Conservation (phyloP, 92 coral and sea anemone species). For the Zoanthus sansibaricus region DNA sequence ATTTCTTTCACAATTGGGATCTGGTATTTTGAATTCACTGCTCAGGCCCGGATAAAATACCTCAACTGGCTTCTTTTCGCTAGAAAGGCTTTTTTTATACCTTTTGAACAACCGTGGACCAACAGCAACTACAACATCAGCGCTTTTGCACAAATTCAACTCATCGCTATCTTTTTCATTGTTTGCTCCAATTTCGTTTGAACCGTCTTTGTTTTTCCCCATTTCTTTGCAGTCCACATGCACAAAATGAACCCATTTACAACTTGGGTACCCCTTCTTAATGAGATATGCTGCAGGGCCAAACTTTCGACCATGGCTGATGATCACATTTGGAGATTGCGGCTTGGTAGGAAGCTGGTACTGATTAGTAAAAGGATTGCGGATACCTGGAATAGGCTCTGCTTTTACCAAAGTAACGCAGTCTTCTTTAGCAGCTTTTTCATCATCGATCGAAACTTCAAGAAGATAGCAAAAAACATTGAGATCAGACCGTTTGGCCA, state of each 20-base stretch:
- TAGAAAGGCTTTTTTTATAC: background rate
- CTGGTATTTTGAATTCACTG: background rate
- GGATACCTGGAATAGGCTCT: background rate
- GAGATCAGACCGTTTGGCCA: too few species aligned
- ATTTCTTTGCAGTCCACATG: background rate
- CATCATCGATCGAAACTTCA: background rate
- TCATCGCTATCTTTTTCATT: background rate
- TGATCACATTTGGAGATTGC: too few species aligned
- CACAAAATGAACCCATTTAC: background rate
- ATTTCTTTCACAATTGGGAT: background rate
- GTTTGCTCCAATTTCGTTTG: background rate
- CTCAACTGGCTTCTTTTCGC: background rate
- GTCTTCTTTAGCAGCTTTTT: background rate
- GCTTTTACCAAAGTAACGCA: background rate
- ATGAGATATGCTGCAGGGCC: background rate
- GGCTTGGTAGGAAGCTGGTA: background rate
- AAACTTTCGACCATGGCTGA: too few species aligned
- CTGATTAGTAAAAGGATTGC: background rate
- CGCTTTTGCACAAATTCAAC: background rate
- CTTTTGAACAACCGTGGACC: background rate
- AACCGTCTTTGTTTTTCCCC: background rate
- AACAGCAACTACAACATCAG: constrained; percentile 2
- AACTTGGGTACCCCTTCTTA: background rate
- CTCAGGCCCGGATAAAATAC: background rate
- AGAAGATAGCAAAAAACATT: too few species aligned